Evolutionary conservation across 2,797 vertebrate species (phyloP).

Genomic region (Erithacus rubecula): DNA sequence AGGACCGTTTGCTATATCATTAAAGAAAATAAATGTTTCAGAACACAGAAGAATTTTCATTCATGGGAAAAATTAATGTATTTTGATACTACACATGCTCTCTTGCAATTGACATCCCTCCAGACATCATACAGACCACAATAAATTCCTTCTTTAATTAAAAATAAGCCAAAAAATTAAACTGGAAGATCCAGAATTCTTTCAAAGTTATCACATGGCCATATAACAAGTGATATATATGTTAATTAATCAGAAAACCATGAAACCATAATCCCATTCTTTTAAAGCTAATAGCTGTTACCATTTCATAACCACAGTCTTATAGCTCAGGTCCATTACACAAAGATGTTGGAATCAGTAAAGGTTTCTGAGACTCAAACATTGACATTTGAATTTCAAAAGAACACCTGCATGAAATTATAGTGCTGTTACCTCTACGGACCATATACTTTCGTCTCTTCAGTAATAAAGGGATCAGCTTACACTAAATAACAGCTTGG

Average conservation of each 20-base stretch:
- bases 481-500: neutral
- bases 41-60: neutral
- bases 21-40: neutral
- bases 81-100: neutral
- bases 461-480: neutral
- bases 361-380: neutral
- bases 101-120: neutral
- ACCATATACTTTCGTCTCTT: neutral
- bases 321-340: neutral
- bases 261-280: neutral
- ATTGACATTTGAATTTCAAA: conserved; percentile 28
- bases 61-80: neutral
- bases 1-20: neutral
- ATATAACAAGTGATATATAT: neutral
- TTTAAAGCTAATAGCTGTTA: neutral
- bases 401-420: conserved; percentile 19
- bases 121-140: neutral
- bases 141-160: neutral
- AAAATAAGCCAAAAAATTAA: neutral
- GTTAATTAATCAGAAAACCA: neutral
- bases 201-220: neutral
- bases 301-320: neutral
- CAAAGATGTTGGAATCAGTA: neutral
- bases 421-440: neutral
- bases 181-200: neutral